Percentiles rank a stretch among this genome's conserved stretches.
Evolutionary conservation across 2,113 vertebrate genomes (phyloP).

Genomic region (Amazona guildingii): DNA sequence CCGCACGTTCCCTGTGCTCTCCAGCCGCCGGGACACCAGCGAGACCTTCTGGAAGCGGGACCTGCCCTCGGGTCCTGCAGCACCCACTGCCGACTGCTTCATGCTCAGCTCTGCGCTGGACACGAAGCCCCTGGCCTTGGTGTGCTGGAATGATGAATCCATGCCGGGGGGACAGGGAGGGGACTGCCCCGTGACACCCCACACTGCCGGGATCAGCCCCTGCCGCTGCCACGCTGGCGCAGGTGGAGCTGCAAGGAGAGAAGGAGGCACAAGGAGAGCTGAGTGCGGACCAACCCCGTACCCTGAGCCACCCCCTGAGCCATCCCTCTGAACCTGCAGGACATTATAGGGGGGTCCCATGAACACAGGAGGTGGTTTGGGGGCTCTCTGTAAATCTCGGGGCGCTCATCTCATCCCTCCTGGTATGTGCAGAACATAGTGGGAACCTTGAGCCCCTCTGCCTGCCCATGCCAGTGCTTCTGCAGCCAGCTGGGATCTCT

Average conservation of each 20-base stretch:
- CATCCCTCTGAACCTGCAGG: background rate
- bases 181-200: background rate
- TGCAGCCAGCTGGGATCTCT: background rate
- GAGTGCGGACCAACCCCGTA: background rate
- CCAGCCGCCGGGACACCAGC: slow-evolving; percentile 57
- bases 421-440: rapidly evolving
- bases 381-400: rapidly evolving
- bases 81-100: background rate
- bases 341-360: rapidly evolving
- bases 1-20: background rate
- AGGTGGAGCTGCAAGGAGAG: background rate
- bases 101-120: slow-evolving; percentile 72
- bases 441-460: background rate
- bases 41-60: slow-evolving; percentile 78
- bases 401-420: rapidly evolving
- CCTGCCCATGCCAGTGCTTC: rapidly evolving
- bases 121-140: background rate
- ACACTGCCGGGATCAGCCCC: background rate
- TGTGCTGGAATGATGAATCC: background rate
- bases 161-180: background rate
- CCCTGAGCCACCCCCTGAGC: background rate
- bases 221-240: background rate
- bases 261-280: background rate
- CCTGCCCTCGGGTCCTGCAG: slow-evolving; percentile 49
- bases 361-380: background rate